Evolutionary conservation across 2,888 invertebrate genomes (phyloP), one percentile per base, ranked within the genome.

Genomic region (Alloplasta piceator): DNA sequence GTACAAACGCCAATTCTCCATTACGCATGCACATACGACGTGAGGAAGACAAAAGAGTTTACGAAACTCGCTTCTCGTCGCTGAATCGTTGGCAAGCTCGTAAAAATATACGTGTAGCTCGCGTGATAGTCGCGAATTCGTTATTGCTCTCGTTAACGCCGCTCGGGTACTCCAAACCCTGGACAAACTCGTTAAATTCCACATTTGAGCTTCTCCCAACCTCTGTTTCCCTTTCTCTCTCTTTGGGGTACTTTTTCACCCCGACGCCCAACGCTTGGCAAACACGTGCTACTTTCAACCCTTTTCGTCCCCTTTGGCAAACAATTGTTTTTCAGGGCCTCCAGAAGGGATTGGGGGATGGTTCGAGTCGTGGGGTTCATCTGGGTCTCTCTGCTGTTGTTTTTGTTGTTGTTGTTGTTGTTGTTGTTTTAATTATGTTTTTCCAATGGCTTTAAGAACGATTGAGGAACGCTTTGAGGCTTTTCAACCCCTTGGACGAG

Each of bases 121-220:
- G 89, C 90, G 88, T 88, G 90, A 89, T 90, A 88, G 89, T 89
- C 89, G 86, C 90, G 88, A 90, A 89, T 90, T 90, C 87, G 88
- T 90, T 90, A 89, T 86, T 89, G 83, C 87, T 87, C 90, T 90
- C 87, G 90, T 90, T 90, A 89, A 89, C 89, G 89, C 86, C 85
- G 76, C 80, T 73, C 26, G 55, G 77, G 83, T 82, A 78, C 82
- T 83, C 81, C 64, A 85, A 86, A 85, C 85, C 85, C 85, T 87
- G 87, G 87, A 86, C 87, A 87, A 88, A 89, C 88, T 89, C 89
- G 87, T 89, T 89, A 89, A 89, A 84, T 85, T 84, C 78, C 80
- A 81, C 39, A 46, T 63, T 60, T 48, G 46, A 78, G 64, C 72
- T 72, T 80, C 72, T 74, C 50, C 67, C n/a, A n/a, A n/a, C 61